Evolutionary conservation across 2,797 vertebrate genomes (phyloP), one percentile per base, ranked within the genome.

Genomic region (Iguana delicatissima): DNA sequence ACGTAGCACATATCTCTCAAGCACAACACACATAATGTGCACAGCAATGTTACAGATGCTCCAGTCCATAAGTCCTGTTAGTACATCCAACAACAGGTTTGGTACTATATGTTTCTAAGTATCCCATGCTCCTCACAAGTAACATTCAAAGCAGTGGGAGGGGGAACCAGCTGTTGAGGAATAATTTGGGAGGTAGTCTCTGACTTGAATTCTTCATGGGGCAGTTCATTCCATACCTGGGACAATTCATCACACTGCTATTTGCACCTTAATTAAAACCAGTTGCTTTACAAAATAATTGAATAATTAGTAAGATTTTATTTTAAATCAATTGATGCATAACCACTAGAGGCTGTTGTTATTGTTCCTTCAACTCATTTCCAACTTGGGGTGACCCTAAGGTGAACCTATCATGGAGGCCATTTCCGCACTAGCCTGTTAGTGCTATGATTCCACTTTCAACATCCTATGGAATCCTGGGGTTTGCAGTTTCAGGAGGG

Each of bases 261-360:
- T 8, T 18, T 52, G 42, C 42, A 29, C 2, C 18, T 64, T 64
- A 29, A 72, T 72, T 38, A 59, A 89, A 57, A 10, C 2, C 38
- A 9, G 29, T 57, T 86, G 52, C 35, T 87, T 5, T 55, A 38
- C 82, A 82, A 89, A 90, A 73, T n/a, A 91, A 2, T 62, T 92
- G 89, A 80, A 91, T 67, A 92, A 10, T 77, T 32, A 38, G 4
- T 14, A 87, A 50, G 16, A 85, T 95, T 94, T 14, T 69, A 38
- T 55, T 76, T 87, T 89, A 80, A 50, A 42, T 3, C 42, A 42
- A 42, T 42, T 42, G 42, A 42, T 42, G 42, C 42, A 42, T 42
- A 42, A 42, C 42, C 42, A 42, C 42, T 3, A 42, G 42, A 42
- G 42, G 42, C 42, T 42, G 42, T 42, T 42, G 42, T 42, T 42